Evolutionary conservation across 2,113 vertebrate species (phyloP).

Genomic region (Azemiops feae): DNA sequence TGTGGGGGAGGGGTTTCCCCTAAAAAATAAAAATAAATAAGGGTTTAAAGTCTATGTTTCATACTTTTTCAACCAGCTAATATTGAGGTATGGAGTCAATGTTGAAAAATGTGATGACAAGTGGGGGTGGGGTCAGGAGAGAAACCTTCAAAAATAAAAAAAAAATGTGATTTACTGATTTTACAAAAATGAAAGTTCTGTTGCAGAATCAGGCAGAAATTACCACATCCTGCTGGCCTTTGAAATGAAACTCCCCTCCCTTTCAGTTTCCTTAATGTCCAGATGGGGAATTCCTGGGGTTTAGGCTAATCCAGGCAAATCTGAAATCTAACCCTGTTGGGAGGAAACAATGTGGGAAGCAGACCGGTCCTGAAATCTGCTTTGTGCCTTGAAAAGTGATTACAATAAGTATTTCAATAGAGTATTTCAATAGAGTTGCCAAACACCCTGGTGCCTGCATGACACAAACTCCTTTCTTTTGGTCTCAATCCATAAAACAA

Average conservation of each 20-base stretch:
- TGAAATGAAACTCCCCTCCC: constrained; percentile 61
- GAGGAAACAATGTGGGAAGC: constrained; percentile 73
- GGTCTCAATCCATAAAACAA: constrained; percentile 55
- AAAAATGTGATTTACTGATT: neutral
- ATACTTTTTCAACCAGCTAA: constrained; percentile 54
- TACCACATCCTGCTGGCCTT: constrained; percentile 62
- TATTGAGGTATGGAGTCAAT: constrained; percentile 34
- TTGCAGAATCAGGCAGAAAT: constrained; percentile 47
- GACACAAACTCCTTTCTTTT: constrained; percentile 55
- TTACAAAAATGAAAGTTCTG: constrained; percentile 40
- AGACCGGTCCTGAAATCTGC: constrained; percentile 68
- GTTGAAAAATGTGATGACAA: constrained; percentile 48
- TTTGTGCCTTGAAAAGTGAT: constrained; percentile 71
- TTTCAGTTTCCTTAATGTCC: constrained; percentile 62
- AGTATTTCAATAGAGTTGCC: constrained; percentile 59
- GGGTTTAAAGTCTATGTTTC: constrained; percentile 20
- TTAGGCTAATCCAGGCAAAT: constrained; percentile 70
- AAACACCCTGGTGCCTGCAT: constrained; percentile 60
- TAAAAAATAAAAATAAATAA: constrained; percentile 32
- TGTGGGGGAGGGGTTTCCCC: neutral
- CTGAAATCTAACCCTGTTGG: constrained; percentile 69
- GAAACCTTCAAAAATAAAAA: constrained; percentile 4
- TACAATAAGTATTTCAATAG: constrained; percentile 66
- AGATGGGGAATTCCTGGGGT: constrained; percentile 71
- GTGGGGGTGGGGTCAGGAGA: neutral